Evolutionary conservation across 2,888 invertebrate species (phyloP), one percentile per base, ranked within the genome.

Genomic region (Isoperla grammatica): DNA sequence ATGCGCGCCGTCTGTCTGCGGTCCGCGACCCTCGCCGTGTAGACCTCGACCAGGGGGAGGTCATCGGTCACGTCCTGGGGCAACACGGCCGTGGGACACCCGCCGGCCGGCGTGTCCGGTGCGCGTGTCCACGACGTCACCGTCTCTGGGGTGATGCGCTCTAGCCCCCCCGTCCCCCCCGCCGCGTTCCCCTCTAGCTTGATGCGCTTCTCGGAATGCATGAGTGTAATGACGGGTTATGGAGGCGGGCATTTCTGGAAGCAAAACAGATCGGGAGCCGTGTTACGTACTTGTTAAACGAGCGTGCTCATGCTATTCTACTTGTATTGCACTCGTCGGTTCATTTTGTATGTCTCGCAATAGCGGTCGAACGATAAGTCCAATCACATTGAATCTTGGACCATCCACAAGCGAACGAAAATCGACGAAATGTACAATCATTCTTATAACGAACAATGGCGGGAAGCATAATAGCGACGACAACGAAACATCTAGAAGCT

Each of bases 1-100:
- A 84, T 76, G 61, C 73, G 76, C 0, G 88, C 88, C 43, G 83
- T 82, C 12, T 79, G 74, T 68, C 82, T 84, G 19, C 78, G 79
- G 59, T 85, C 78, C 57, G 75, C 78, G 17, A 90, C 77, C 42
- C 75, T 75, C 4, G 82, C 87, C 2, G 83, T 76, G 68, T 80
- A 85, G 0, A 84, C 84, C 62, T 82, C 76, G 0, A 78, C 75
- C 1, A 81, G 71, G 0, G 78, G 74, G 11, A 65, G 12, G 9
- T 58, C 57, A n/a, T 45, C 56, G n/a, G 48, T 58, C 11, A 61
- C 29, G 40, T 61, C 61, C 15, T 57, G 56, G 15, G 46, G 35
- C 42, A 63, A 53, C 40, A 63, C 59, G 15, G 62, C 61, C 29
- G 35, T 37, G 11, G 60, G 56, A 5, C 40, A 29, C 63, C 62